phyloP scores from a whole-genome alignment of 2,113 vertebrate genomes.

The Tachysurus vachellii region DNA sequence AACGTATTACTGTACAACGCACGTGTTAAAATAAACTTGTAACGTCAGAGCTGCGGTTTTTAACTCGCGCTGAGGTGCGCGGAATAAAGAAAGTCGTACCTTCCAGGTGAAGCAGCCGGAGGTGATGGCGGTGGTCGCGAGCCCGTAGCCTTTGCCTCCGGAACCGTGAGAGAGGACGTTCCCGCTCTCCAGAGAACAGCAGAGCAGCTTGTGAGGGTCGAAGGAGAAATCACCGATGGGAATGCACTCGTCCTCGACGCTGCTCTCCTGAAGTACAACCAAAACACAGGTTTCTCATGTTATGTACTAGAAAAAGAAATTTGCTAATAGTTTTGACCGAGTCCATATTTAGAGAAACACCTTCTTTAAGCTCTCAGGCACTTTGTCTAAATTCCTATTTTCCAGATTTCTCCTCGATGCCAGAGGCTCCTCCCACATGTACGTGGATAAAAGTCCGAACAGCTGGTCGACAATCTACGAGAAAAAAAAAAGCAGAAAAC shows the following conservation, averaged over 20 bases:
- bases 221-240: conserved; percentile 80
- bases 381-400: conserved; percentile 58
- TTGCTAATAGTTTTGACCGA: too few relatives aligned
- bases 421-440: conserved; percentile 79
- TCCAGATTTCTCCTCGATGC: conserved; percentile 57
- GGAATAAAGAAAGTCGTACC: conserved; percentile 50
- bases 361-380: conserved; percentile 57
- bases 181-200: conserved; percentile 76
- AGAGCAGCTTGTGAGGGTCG: conserved; percentile 77
- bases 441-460: conserved; percentile 73
- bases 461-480: conserved; percentile 74
- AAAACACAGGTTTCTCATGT: not conserved
- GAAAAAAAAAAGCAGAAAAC: not conserved
- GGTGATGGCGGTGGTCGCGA: conserved; percentile 77
- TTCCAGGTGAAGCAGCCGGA: conserved; percentile 82
- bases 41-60: not conserved
- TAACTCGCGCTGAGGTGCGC: not conserved
- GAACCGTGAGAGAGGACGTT: conserved; percentile 77
- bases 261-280: conserved; percentile 58
- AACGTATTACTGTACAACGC: too few relatives aligned
- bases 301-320: too few relatives aligned
- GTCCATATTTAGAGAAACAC: conserved; percentile 21
- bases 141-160: conserved; percentile 78
- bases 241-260: conserved; percentile 75
- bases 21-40: too few relatives aligned